These are phyloP conservation scores for Eugnorisma glareosa DNA, from an alignment of 2,888 invertebrate genomes.

Conservation along the genomic window DNA sequence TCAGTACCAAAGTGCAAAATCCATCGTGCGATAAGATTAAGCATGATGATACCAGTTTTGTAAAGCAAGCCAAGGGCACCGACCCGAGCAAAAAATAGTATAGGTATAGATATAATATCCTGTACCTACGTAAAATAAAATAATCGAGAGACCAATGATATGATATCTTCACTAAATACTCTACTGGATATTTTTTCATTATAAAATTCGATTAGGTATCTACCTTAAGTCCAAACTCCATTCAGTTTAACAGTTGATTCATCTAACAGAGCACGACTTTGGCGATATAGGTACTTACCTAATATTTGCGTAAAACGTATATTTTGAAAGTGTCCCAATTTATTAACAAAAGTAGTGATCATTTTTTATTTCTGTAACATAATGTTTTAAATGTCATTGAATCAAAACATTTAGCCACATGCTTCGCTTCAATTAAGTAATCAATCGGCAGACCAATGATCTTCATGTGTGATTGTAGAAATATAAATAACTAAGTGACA, in stretches of 20 bases:
- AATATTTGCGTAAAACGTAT: constrained; percentile 61
- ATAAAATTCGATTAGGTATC: constrained; percentile 42
- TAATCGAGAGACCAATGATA: constrained; percentile 27
- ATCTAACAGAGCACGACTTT: constrained; percentile 60
- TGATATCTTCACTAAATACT: constrained; percentile 36
- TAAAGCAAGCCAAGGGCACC: constrained; percentile 3
- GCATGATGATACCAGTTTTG: constrained; percentile 11
- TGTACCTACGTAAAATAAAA: constrained; percentile 11
- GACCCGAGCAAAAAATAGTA: constrained; percentile 5
- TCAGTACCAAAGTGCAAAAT: constrained; percentile 40
- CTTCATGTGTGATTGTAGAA: neutral
- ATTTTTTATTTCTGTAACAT: neutral
- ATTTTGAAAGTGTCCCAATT: constrained; percentile 1
- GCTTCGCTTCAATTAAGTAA: constrained; percentile 1
- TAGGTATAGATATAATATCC: neutral
- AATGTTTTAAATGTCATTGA: constrained; percentile 12
- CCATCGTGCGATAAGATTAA: constrained; percentile 1
- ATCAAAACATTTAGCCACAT: neutral
- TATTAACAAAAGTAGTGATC: neutral
- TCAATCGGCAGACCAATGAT: neutral
- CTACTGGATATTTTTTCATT: constrained; percentile 1
- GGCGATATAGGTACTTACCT: constrained; percentile 42
- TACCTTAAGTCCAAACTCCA: constrained; percentile 48
- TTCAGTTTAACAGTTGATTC: constrained; percentile 42
- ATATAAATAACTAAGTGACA: neutral